Conservation (phyloP, 2,888 invertebrate species). For the Folsomia manolachei region DNA sequence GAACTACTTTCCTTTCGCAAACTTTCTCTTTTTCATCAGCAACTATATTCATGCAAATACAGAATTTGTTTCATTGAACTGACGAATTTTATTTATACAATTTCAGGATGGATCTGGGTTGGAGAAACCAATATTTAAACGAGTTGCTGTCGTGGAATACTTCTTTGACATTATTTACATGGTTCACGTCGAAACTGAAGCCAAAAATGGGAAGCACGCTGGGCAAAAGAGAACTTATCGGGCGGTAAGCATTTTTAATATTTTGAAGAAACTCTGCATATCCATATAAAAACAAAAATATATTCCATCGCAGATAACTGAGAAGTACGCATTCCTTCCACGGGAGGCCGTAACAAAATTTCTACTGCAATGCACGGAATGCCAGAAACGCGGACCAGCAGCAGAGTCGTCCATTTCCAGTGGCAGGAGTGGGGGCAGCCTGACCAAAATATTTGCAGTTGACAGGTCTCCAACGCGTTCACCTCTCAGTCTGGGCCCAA, state of each 20-base stretch:
- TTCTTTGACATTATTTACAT: slow-evolving; percentile 96
- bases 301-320: slow-evolving; percentile 75
- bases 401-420: slow-evolving; percentile 54
- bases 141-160: slow-evolving; percentile 94
- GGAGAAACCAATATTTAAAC: slow-evolving; percentile 64
- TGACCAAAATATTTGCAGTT: slow-evolving; percentile 35
- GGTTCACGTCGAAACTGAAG: slow-evolving; percentile 90
- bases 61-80: slow-evolving; percentile 7
- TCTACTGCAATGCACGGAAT: slow-evolving; percentile 89
- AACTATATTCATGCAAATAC: not conserved
- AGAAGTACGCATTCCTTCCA: slow-evolving; percentile 92
- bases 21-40: not conserved
- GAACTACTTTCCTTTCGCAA: not conserved
- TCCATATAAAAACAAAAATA: not conserved
- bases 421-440: slow-evolving; percentile 28
- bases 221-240: slow-evolving; percentile 94
- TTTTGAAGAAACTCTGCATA: slow-evolving; percentile 13
- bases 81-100: not conserved
- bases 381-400: slow-evolving; percentile 65
- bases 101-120: slow-evolving; percentile 38
- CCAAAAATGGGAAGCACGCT: slow-evolving; percentile 89
- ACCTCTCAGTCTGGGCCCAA: slow-evolving; percentile 24
- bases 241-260: slow-evolving; percentile 67
- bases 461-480: slow-evolving; percentile 41
- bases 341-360: slow-evolving; percentile 95